Conservation (phyloP, 2,113 vertebrate species). For the Laticauda colubrina region DNA sequence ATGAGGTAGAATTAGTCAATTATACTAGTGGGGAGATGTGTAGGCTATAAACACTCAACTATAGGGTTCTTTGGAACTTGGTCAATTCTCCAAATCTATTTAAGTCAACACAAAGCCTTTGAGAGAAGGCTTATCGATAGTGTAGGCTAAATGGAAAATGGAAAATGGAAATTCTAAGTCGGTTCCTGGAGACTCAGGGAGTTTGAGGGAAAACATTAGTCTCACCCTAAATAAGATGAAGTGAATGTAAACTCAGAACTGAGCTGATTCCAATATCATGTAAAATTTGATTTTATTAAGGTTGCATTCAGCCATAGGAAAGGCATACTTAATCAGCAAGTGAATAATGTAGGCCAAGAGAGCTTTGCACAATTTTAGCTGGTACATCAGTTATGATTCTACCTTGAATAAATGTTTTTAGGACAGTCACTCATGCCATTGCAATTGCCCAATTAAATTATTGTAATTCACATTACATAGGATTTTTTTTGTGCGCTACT, state of each 20-base stretch:
- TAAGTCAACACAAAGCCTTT: neutral
- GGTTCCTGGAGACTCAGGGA: neutral
- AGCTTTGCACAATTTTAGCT: neutral
- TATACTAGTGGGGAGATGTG: neutral
- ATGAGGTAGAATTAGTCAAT: neutral
- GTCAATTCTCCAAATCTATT: neutral
- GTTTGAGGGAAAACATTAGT: neutral
- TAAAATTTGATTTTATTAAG: neutral
- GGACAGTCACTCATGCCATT: neutral
- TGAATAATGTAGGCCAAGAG: neutral
- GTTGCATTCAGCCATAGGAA: neutral
- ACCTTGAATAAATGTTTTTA: neutral
- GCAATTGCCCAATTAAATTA: neutral
- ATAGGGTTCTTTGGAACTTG: neutral
- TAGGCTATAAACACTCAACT: neutral
- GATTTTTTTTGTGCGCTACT: neutral
- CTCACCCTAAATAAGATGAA: neutral
- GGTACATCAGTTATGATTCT: neutral
- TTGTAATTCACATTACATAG: neutral
- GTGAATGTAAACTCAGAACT: neutral
- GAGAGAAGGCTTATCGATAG: neutral
- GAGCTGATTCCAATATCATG: neutral
- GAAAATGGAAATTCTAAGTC: neutral
- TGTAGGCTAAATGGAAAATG: neutral
- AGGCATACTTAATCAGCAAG: neutral